Evolutionary conservation across 2,113 vertebrate genomes (phyloP).

Genomic region (Notarius lentiginosus): DNA sequence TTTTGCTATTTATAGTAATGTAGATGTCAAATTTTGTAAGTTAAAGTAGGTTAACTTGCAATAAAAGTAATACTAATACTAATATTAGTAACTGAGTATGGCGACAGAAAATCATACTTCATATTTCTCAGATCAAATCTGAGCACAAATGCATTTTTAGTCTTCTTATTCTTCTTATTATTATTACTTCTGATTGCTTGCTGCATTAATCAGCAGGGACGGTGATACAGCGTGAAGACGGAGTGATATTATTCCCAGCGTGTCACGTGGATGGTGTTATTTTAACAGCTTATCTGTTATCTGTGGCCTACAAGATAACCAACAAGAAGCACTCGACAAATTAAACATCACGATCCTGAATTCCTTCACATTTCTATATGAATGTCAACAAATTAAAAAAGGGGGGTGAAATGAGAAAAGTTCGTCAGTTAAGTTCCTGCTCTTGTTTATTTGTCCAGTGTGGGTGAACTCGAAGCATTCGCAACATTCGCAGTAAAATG

Average conservation of each 20-base stretch:
- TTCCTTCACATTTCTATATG: neutral
- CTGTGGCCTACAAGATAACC: neutral
- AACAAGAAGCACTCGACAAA: neutral
- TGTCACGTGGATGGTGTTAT: neutral
- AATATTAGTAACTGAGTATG: neutral
- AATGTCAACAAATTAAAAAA: neutral
- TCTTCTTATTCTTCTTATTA: neutral
- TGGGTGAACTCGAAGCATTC: conserved; percentile 23
- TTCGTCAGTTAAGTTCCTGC: conserved; percentile 17
- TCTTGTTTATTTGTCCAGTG: conserved; percentile 53
- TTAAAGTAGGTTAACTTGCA: neutral
- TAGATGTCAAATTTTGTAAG: neutral
- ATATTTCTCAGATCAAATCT: neutral
- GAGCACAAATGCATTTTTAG: neutral
- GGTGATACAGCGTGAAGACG: neutral
- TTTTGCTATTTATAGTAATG: neutral
- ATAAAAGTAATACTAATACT: neutral
- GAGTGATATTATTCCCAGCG: neutral
- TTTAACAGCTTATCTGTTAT: neutral
- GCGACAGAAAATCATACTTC: neutral
- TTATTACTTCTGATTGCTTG: neutral
- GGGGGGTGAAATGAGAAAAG: neutral
- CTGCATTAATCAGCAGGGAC: neutral
- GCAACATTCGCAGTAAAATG: neutral
- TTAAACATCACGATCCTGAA: neutral